These are phyloP conservation scores for Australoheros facetus DNA, from an alignment of 2,797 vertebrate genomes.

Conservation along the genomic window DNA sequence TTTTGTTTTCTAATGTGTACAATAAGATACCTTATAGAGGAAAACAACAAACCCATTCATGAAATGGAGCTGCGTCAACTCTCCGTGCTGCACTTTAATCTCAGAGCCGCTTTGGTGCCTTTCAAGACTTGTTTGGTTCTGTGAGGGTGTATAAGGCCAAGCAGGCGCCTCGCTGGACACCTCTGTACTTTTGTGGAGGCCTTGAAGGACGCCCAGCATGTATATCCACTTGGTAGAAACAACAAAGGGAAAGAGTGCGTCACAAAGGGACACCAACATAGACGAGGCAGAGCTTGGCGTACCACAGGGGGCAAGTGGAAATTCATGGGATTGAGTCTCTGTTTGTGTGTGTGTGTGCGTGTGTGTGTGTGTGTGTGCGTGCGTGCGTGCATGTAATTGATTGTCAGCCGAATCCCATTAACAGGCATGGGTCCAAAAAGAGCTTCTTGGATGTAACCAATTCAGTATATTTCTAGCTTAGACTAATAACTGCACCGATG, in stretches of 20 bases:
- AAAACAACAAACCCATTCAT: constrained; percentile 1
- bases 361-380: constrained; percentile 7
- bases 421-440: constrained; percentile 19
- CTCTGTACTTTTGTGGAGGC: constrained; percentile 55
- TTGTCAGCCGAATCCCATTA: constrained; percentile 55
- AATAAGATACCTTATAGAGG: background rate
- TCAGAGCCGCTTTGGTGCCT: constrained; percentile 21
- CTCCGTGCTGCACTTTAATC: constrained; percentile 27
- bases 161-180: constrained; percentile 53
- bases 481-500: constrained; percentile 16
- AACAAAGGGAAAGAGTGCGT: constrained; percentile 54
- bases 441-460: constrained; percentile 19
- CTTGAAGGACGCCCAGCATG: constrained; percentile 62
- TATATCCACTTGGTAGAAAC: constrained; percentile 47
- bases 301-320: constrained; percentile 10
- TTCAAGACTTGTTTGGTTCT: constrained; percentile 36
- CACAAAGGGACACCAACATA: constrained; percentile 46
- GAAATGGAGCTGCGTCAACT: background rate
- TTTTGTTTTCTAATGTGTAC: background rate
- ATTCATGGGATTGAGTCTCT: background rate
- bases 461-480: constrained; percentile 26
- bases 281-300: constrained; percentile 6
- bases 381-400: constrained; percentile 24
- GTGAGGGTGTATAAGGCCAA: constrained; percentile 52
- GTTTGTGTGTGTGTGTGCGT: constrained; percentile 5